phyloP scores from a whole-genome alignment of 2,888 invertebrate species.

The Resseliella maxima region DNA sequence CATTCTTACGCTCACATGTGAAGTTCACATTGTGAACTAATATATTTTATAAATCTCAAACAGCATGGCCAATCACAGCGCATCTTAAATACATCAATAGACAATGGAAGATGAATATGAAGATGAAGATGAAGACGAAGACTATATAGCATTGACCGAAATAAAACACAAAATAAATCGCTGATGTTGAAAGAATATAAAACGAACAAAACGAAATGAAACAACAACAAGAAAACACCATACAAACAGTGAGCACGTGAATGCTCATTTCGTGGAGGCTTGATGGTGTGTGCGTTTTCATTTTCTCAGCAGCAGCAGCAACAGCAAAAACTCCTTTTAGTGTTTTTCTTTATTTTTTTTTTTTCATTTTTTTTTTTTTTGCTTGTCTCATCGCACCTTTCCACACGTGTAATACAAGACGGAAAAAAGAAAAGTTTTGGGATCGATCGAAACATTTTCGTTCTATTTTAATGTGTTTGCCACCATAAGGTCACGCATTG shows the following conservation, averaged over 20 bases:
- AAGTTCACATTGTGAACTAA: neutral
- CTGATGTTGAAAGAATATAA: neutral
- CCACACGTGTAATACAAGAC: too few relatives aligned
- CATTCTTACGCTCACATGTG: neutral
- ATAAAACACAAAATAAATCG: constrained; percentile 39
- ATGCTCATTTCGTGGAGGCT: neutral
- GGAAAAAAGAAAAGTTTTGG: neutral
- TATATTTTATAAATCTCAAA: neutral
- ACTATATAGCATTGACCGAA: neutral
- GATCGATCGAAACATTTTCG: neutral
- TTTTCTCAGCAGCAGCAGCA: too few relatives aligned
- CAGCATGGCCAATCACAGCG: constrained; percentile 10
- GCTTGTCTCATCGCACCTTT: too few relatives aligned
- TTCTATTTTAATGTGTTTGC: neutral
- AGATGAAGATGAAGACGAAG: too few relatives aligned
- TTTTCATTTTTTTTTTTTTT: neutral
- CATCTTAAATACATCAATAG: constrained; percentile 19
- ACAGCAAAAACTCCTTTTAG: too few relatives aligned
- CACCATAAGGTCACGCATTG: too few relatives aligned
- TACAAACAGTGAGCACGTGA: constrained; percentile 30
- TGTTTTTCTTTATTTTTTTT: neutral
- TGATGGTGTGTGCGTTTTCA: neutral
- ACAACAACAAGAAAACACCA: neutral
- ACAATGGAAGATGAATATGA: too few relatives aligned
- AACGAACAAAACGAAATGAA: constrained; percentile 5